phyloP scores from a whole-genome alignment of 1,140 invertebrate species.

The Papilio aristodemus region DNA sequence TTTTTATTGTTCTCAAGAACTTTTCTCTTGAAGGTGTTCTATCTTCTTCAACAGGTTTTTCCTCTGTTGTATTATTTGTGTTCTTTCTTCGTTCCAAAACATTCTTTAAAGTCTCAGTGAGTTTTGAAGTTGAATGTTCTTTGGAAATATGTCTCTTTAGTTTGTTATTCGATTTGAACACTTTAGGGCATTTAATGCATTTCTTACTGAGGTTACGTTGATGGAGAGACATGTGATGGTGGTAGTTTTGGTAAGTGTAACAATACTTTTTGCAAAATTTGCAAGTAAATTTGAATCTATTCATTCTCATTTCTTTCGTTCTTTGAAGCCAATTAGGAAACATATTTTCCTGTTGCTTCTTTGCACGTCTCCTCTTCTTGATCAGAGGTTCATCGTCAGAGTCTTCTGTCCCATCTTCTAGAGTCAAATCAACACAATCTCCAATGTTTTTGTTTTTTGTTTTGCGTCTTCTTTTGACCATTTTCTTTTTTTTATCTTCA shows the following conservation, averaged over 20 bases:
- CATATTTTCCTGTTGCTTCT: background rate
- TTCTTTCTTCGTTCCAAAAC: slow-evolving; percentile 57
- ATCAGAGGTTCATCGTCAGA: slow-evolving; percentile 52
- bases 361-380: slow-evolving; percentile 12
- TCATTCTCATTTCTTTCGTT: slow-evolving; percentile 35
- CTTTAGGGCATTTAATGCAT: slow-evolving; percentile 62
- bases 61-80: background rate
- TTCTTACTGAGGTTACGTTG: slow-evolving; percentile 45
- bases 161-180: slow-evolving; percentile 49
- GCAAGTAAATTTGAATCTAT: slow-evolving; percentile 53
- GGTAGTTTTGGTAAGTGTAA: slow-evolving; percentile 65
- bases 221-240: slow-evolving; percentile 62
- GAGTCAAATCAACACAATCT: background rate
- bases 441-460: background rate
- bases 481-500: slow-evolving; percentile 27
- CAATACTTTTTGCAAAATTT: slow-evolving; percentile 63
- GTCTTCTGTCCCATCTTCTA: slow-evolving; percentile 35
- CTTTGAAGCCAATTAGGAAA: slow-evolving; percentile 15
- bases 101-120: slow-evolving; percentile 64
- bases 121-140: slow-evolving; percentile 56
- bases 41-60: background rate
- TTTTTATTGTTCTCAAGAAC: slow-evolving; percentile 57
- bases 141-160: slow-evolving; percentile 54
- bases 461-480: slow-evolving; percentile 37
- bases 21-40: slow-evolving; percentile 35